Percentiles rank a stretch among this genome's conserved stretches.
Evolutionary conservation across 2,113 vertebrate genomes (phyloP).

Genomic region (Ancistrus triradiatus): DNA sequence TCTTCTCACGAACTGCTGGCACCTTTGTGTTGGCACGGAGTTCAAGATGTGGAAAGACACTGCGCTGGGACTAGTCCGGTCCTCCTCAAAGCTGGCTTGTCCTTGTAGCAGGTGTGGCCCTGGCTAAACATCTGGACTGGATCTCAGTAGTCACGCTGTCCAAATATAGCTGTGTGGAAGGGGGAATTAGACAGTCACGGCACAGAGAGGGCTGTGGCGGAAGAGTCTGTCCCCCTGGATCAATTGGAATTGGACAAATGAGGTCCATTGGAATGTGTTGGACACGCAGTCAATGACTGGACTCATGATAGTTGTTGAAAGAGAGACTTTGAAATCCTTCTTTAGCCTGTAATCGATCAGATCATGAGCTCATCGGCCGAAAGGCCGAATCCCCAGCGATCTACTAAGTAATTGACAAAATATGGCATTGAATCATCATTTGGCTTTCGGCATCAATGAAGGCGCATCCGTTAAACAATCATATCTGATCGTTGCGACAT

Average conservation of each 20-base stretch:
- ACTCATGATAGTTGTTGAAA: neutral
- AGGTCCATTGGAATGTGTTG: slow-evolving; percentile 40
- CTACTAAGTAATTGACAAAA: neutral
- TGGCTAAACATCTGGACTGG: slow-evolving; percentile 60
- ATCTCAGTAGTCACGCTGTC: slow-evolving; percentile 37
- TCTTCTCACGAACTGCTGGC: neutral
- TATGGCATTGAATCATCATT: neutral
- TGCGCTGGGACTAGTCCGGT: neutral
- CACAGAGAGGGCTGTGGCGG: slow-evolving; percentile 43
- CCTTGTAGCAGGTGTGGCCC: slow-evolving; percentile 62
- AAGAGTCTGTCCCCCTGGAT: slow-evolving; percentile 54
- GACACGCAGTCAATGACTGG: slow-evolving; percentile 3
- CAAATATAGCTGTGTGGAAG: slow-evolving; percentile 56
- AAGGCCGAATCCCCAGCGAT: neutral
- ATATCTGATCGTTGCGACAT: neutral
- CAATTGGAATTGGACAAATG: slow-evolving; percentile 53
- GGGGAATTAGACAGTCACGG: slow-evolving; percentile 52
- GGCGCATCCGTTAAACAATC: neutral
- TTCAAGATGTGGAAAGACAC: neutral
- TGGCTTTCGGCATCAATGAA: neutral
- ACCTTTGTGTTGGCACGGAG: neutral
- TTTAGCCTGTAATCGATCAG: neutral
- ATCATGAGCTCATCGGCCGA: neutral
- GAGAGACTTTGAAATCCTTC: slow-evolving; percentile 11
- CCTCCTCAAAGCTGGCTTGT: slow-evolving; percentile 45